Percentiles rank a stretch among this genome's conserved stretches.
Evolutionary conservation across 2,113 vertebrate species (phyloP).

Genomic region (Pardalotus punctatus): DNA sequence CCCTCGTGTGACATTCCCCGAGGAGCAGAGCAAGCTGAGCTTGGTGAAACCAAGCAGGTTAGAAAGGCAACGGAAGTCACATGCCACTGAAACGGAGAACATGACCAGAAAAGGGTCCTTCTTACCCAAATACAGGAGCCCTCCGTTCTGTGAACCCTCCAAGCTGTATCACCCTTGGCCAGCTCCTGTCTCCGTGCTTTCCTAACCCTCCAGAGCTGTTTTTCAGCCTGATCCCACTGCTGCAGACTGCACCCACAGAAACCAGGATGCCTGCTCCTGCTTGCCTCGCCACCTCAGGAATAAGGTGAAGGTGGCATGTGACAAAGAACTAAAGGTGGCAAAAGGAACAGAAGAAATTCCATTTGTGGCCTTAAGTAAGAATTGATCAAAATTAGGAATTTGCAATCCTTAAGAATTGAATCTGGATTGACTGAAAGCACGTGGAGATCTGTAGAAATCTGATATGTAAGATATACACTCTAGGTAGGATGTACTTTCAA

Average conservation of each 20-base stretch:
- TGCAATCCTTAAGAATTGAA: not conserved
- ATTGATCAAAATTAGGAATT: not conserved
- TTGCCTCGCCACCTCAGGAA: not conserved
- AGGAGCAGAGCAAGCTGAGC: not conserved
- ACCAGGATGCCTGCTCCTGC: not conserved
- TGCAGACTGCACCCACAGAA: not conserved
- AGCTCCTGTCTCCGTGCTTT: conserved; percentile 28
- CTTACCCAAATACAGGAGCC: not conserved
- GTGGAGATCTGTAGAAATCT: not conserved
- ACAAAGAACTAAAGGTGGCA: not conserved
- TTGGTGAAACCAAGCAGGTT: not conserved
- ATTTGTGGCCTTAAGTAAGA: conserved; percentile 28
- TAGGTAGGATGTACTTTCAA: conserved; percentile 28
- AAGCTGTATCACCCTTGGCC: not conserved
- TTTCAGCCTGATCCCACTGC: not conserved
- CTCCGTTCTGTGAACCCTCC: conserved; percentile 37
- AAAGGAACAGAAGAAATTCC: not conserved
- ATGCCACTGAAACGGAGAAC: conserved; percentile 22
- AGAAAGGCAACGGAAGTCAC: not conserved
- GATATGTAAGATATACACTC: not conserved
- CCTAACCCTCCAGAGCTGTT: not conserved
- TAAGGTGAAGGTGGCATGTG: not conserved
- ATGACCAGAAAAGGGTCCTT: conserved; percentile 37
- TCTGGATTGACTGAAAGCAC: not conserved
- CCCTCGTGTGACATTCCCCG: conserved; percentile 71